phyloP scores from a whole-genome alignment of 2,797 vertebrate species.

The Spinus pinus region DNA sequence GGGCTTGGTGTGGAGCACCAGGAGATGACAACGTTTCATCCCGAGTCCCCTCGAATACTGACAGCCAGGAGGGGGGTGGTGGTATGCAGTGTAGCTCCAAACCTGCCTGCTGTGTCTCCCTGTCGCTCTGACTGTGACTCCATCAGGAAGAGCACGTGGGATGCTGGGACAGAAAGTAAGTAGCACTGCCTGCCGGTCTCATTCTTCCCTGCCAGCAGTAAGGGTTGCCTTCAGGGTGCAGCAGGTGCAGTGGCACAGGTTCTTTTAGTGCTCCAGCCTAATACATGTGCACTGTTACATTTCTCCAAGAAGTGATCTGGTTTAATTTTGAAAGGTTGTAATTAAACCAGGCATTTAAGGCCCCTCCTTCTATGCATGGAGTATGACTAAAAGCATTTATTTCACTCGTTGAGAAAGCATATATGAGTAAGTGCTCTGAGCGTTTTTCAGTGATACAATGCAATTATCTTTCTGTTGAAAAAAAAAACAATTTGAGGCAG shows the following conservation, averaged over 20 bases:
- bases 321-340: neutral
- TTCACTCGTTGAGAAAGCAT: neutral
- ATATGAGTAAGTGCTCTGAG: neutral
- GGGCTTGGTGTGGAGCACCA: conserved; percentile 85
- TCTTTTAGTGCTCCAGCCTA: neutral
- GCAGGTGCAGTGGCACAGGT: neutral
- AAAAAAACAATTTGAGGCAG: neutral
- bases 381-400: neutral
- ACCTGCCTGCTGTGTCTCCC: conserved; percentile 87
- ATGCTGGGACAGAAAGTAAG: conserved; percentile 85
- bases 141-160: conserved; percentile 90
- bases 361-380: neutral
- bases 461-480: neutral
- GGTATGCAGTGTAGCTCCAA: conserved; percentile 96
- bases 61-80: conserved; percentile 88
- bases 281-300: neutral
- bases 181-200: rapidly evolving
- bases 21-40: conserved; percentile 96
- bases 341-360: neutral
- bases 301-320: neutral
- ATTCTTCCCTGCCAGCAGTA: rapidly evolving
- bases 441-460: neutral
- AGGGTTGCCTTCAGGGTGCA: neutral
- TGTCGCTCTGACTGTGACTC: conserved; percentile 94
- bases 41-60: conserved; percentile 90